A percentile compares a stretch with the other conserved stretches of the same genome.
phyloP scores from a whole-genome alignment of 2,113 vertebrate species.

The Catharus bicknelli region DNA sequence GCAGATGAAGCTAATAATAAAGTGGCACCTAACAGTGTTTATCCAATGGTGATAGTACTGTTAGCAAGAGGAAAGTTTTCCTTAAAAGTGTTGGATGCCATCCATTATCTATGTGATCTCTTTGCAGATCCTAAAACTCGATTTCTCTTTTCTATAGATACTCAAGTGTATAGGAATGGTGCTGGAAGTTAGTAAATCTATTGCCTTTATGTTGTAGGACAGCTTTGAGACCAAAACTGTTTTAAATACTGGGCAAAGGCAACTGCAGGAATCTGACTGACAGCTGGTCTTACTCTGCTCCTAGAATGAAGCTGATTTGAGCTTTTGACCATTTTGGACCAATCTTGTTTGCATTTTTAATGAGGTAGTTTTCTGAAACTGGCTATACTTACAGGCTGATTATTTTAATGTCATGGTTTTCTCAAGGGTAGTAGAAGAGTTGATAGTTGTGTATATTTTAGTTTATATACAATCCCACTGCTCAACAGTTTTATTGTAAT shows the following conservation, averaged over 20 bases:
- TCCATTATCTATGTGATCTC: not conserved
- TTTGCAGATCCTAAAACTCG: not conserved
- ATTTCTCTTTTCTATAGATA: not conserved
- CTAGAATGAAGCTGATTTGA: not conserved
- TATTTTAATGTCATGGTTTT: not conserved
- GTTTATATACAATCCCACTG: slow-evolving; percentile 6
- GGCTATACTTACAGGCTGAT: not conserved
- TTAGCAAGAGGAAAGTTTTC: not conserved
- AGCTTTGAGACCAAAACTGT: not conserved
- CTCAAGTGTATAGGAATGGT: not conserved
- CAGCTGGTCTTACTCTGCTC: not conserved
- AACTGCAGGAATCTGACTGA: not conserved
- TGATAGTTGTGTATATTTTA: not conserved
- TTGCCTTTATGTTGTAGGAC: not conserved
- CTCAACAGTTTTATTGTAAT: slow-evolving; percentile 52
- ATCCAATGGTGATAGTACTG: not conserved
- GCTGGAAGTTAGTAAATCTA: not conserved
- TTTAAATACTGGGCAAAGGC: not conserved
- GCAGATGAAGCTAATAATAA: not conserved
- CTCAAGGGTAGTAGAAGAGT: not conserved
- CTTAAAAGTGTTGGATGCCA: not conserved
- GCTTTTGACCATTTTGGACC: not conserved
- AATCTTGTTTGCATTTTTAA: not conserved
- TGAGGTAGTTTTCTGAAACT: not conserved
- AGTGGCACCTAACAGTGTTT: not conserved